These are phyloP conservation scores for Ictidomys tridecemlineatus DNA, from an alignment of 2,113 vertebrate species.

Conservation along the genomic window DNA sequence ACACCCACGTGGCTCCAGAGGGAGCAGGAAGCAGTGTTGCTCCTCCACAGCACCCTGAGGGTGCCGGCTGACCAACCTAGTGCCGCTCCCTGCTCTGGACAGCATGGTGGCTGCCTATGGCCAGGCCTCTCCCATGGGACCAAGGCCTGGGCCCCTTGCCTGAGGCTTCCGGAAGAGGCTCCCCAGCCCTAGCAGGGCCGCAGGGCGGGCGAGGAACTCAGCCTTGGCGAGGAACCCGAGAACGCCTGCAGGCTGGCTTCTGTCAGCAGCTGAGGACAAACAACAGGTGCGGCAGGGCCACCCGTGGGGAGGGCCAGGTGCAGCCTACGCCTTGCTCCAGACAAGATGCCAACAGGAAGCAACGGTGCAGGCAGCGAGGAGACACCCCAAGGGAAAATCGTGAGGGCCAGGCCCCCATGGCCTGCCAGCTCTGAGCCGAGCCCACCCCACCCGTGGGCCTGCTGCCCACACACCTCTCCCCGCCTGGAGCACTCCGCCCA, in stretches of 20 bases:
- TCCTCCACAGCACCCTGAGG: fast-evolving
- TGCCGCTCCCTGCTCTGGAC: too few species aligned
- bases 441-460: not conserved
- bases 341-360: slow-evolving; percentile 69
- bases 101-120: too few species aligned
- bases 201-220: fast-evolving
- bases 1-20: not conserved
- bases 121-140: not conserved
- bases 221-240: not conserved
- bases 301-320: not conserved
- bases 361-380: not conserved
- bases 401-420: fast-evolving
- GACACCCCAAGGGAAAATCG: slow-evolving; percentile 68
- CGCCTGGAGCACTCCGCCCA: not conserved
- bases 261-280: not conserved
- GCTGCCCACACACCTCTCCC: not conserved
- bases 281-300: slow-evolving; percentile 76
- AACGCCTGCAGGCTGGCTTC: slow-evolving; percentile 14
- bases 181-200: not conserved
- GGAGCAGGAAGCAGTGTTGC: too few species aligned
- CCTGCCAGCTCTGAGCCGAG: not conserved
- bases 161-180: not conserved
- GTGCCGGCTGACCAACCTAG: not conserved
- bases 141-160: not conserved
- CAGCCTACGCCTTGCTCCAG: not conserved